Conservation (phyloP, 2,113 vertebrate genomes). For the Camelus bactrianus region DNA sequence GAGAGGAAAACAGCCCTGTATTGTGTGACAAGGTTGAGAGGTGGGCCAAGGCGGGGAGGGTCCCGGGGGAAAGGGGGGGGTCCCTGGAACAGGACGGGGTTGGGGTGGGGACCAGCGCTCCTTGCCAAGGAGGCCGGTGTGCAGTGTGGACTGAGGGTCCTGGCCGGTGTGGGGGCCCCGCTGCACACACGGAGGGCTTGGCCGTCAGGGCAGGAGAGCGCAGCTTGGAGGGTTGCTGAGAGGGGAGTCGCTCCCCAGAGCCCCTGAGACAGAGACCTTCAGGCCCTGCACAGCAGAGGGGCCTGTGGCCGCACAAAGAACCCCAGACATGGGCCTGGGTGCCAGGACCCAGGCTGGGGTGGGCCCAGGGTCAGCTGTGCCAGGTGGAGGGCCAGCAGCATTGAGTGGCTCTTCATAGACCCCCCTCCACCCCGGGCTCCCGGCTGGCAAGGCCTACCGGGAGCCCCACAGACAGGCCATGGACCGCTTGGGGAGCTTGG, state of each 20-base stretch:
- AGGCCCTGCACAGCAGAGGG: neutral
- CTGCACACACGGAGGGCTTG: neutral
- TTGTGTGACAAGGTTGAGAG: neutral
- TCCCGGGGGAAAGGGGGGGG: neutral
- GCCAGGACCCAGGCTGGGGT: neutral
- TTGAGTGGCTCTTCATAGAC: neutral
- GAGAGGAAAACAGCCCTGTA: neutral
- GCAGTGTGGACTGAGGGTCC: neutral
- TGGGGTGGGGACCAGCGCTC: neutral
- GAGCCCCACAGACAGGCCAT: neutral
- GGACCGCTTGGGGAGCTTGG: neutral
- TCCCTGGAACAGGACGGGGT: neutral
- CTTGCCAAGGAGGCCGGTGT: neutral
- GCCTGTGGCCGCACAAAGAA: neutral
- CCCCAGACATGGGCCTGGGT: neutral
- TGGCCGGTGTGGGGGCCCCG: rapidly evolving
- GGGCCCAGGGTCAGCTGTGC: neutral
- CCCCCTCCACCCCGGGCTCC: neutral
- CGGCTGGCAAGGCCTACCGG: neutral
- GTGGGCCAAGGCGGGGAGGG: neutral
- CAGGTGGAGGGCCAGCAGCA: too few relatives aligned
- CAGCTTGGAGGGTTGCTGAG: neutral
- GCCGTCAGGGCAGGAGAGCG: neutral
- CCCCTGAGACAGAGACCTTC: neutral
- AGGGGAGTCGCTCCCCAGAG: neutral